These are phyloP conservation scores for Furcula furcula DNA, from an alignment of 2,888 invertebrate genomes.

Conservation along the genomic window DNA sequence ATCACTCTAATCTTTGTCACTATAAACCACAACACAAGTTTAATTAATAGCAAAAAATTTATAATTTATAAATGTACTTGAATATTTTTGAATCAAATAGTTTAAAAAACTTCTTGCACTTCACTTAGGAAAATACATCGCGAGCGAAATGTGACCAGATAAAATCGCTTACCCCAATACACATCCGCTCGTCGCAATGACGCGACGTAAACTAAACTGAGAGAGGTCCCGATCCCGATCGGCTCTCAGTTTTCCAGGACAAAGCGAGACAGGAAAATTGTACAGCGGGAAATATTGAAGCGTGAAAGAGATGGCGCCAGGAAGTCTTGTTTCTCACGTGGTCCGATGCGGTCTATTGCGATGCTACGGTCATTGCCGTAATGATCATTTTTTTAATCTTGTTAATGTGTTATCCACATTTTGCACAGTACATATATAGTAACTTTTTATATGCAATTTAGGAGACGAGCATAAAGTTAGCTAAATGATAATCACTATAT, in stretches of 20 bases:
- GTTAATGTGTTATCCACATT: conserved; percentile 20
- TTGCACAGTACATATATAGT: neutral
- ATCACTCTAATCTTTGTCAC: neutral
- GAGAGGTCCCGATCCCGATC: conserved; percentile 52
- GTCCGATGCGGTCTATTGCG: conserved; percentile 75
- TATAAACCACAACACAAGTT: conserved; percentile 7
- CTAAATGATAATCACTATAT: too few relatives aligned
- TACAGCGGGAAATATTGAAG: conserved; percentile 38
- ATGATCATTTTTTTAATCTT: conserved; percentile 53
- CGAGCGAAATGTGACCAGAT: conserved; percentile 29
- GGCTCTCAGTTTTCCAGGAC: conserved; percentile 65
- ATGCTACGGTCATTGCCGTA: conserved; percentile 77
- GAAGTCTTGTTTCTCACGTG: conserved; percentile 63
- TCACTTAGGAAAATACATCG: conserved; percentile 34
- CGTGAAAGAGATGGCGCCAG: conserved; percentile 45
- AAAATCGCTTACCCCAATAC: conserved; percentile 30
- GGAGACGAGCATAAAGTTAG: too few relatives aligned
- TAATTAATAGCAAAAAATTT: conserved; percentile 1
- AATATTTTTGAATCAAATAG: conserved; percentile 1
- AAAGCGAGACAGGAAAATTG: conserved; percentile 42
- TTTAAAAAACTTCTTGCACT: conserved; percentile 26
- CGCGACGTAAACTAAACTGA: conserved; percentile 74
- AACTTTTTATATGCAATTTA: too few relatives aligned
- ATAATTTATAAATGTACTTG: neutral
- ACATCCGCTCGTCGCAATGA: conserved; percentile 47